Base-by-base conservation (phyloP, 2,888 invertebrate species). In the Andrena praecox region DNA sequence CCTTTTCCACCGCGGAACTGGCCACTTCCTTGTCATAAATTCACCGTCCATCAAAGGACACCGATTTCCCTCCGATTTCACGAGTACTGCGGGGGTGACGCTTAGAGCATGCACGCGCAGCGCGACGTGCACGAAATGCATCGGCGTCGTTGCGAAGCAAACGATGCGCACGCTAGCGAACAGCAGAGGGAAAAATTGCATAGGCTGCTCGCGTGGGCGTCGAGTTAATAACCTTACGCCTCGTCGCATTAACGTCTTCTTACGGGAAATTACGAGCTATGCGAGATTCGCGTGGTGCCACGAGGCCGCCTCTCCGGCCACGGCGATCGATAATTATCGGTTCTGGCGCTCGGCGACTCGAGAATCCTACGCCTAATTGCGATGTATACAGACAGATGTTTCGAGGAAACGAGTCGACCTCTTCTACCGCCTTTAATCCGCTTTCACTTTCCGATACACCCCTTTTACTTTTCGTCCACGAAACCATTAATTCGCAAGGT, bases 211-310 rank as follows among this genome's bases (percentile, higher is more conserved):
- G 75, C 77, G 87, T 86, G 74, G 87, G 86, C 74, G 82, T 66
- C 72, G 52, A 79, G 86, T 82, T 87, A 87, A 87, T 87, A 85
- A 85, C 76, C 81, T 81, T 85, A 82, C 83, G 82, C 78, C 81
- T 77, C 81, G 85, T 81, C 76, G 83, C 77, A 83, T 87, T 83
- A 87, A 81, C 73, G 82, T 87, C 85, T 84, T 85, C 85, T 87
- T 85, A 79, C 71, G 80, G 69, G 78, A 76, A 87, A 83, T 86
- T 83, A 83, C 78, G 80, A 84, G 86, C 69, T 63, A 64, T 56
- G 74, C 63, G 67, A 63, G 78, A 85, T 80, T 73, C 78, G 76
- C 74, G 63, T 59, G 69, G 62, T 70, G 67, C 42, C 72, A 56
- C 73, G 71, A 42, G 68, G 52, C 48, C 67, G 70, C 52, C 75